These are phyloP conservation scores for Corapipo altera DNA, from an alignment of 2,113 vertebrate species.

Conservation along the genomic window DNA sequence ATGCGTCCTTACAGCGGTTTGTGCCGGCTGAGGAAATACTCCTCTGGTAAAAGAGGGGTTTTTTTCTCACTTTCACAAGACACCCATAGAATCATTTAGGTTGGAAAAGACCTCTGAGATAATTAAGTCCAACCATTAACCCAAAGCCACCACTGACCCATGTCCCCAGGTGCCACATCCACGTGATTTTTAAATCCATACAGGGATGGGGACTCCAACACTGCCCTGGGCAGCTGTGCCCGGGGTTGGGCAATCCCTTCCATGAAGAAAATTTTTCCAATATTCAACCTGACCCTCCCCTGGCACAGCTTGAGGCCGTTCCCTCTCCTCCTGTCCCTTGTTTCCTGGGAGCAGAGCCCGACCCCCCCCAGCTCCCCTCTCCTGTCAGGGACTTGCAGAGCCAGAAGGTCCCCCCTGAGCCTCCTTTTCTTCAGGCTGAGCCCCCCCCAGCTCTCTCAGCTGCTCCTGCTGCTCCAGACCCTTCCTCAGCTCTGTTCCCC, in stretches of 20 bases:
- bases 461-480: background rate
- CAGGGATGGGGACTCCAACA: background rate
- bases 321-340: background rate
- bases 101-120: background rate
- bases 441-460: background rate
- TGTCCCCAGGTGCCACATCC: background rate
- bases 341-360: background rate
- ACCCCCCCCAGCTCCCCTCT: background rate
- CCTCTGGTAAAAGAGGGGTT: background rate
- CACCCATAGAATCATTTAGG: background rate
- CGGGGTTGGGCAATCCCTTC: background rate
- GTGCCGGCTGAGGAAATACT: background rate
- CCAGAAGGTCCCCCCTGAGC: background rate
- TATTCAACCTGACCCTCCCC: background rate
- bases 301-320: background rate
- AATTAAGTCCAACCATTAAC: background rate
- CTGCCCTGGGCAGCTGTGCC: no score
- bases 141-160: background rate
- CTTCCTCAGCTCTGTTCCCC: background rate
- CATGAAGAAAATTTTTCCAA: background rate
- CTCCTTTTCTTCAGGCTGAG: background rate
- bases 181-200: accelerated
- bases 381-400: background rate
- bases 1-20: background rate
- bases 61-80: background rate